Percentiles rank a stretch among this genome's conserved stretches.
Evolutionary conservation across 2,888 invertebrate genomes (phyloP).

Genomic region (Loripinus fragilis): DNA sequence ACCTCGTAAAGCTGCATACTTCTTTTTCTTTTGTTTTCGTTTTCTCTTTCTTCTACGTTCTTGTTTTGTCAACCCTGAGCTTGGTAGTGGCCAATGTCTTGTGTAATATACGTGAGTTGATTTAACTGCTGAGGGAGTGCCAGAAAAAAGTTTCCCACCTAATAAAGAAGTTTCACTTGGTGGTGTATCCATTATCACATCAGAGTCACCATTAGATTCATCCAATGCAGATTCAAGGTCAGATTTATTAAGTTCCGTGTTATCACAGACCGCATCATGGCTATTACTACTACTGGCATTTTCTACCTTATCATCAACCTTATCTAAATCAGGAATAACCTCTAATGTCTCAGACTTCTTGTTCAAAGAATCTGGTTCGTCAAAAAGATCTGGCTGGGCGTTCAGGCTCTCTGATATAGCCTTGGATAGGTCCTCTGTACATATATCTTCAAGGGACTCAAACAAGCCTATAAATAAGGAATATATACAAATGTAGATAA

Average conservation of each 20-base stretch:
- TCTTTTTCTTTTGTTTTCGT: conserved; percentile 1
- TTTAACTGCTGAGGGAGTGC: background rate
- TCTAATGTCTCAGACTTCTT: no score
- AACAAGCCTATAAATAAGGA: no score
- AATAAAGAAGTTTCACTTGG: background rate
- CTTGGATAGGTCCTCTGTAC: background rate
- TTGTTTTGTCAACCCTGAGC: background rate
- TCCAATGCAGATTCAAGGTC: no score
- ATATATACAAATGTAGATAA: no score
- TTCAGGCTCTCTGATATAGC: background rate
- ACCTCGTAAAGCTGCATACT: background rate
- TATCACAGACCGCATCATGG: no score
- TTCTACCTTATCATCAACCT: background rate
- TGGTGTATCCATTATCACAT: background rate
- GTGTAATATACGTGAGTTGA: background rate
- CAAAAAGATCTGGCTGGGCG: background rate
- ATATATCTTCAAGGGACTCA: background rate
- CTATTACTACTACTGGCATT: no score
- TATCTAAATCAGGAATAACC: no score
- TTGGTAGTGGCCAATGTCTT: background rate
- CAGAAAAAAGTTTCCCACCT: background rate
- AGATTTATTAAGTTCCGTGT: no score
- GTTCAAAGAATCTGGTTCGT: no score
- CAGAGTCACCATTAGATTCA: background rate
- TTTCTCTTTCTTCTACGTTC: conserved; percentile 2